Evolutionary conservation across 2,888 invertebrate genomes (phyloP).

Genomic region (Bellardia pandia): DNA sequence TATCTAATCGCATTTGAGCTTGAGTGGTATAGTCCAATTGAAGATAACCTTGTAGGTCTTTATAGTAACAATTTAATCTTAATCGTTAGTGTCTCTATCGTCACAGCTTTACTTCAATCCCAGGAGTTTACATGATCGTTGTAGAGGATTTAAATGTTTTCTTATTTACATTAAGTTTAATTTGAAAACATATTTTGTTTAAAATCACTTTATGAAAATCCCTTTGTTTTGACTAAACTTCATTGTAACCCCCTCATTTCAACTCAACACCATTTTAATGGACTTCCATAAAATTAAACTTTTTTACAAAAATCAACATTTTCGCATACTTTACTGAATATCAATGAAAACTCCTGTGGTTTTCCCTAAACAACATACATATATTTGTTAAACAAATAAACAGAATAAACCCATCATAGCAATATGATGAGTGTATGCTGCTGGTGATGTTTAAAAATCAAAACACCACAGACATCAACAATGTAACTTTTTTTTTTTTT

Average conservation of each 20-base stretch:
- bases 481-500: conserved; percentile 22
- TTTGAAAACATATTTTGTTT: no score
- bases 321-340: conserved; percentile 36
- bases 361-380: conserved; percentile 11
- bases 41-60: no score
- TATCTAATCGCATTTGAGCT: no score
- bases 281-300: conserved; percentile 45
- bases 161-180: no score
- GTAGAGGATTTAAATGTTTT: no score
- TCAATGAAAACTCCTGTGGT: conserved; percentile 66
- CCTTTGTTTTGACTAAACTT: background rate
- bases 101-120: no score
- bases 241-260: background rate
- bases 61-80: no score
- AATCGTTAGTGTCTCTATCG: no score
- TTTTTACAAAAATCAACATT: conserved; percentile 18
- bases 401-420: background rate
- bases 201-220: background rate
- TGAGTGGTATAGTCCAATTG: no score
- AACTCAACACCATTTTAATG: conserved; percentile 16
- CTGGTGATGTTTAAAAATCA: conserved; percentile 52
- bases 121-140: no score
- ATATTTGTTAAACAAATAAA: conserved; percentile 12
- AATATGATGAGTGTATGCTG: background rate
- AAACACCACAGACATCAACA: conserved; percentile 60